These are phyloP conservation scores for Delphinus delphis DNA, from an alignment of 2,113 vertebrate genomes.

Conservation along the genomic window DNA sequence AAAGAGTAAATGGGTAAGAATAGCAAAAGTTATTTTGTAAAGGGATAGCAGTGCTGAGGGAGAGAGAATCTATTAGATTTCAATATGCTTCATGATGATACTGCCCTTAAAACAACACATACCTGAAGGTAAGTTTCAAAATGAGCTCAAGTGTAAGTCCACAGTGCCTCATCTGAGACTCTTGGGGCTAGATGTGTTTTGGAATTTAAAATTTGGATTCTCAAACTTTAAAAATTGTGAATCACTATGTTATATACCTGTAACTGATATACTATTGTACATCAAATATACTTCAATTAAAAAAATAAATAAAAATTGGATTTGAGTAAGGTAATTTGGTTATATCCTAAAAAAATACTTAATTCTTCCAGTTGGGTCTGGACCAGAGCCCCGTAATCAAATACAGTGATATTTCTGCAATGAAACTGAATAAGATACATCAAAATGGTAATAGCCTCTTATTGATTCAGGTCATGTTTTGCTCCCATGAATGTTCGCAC, in stretches of 20 bases:
- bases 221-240: neutral
- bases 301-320: neutral
- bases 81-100: neutral
- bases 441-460: neutral
- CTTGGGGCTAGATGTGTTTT: neutral
- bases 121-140: neutral
- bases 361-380: neutral
- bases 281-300: neutral
- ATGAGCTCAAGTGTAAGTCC: no score
- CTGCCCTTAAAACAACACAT: neutral
- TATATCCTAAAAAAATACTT: neutral
- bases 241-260: neutral
- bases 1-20: neutral
- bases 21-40: neutral
- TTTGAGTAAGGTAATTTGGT: neutral
- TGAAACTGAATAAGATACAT: neutral
- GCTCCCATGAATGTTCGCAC: neutral
- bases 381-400: neutral
- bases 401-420: neutral
- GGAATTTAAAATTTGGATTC: neutral
- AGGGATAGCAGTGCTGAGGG: neutral
- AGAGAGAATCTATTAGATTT: neutral
- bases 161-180: neutral
- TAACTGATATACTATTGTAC: neutral
- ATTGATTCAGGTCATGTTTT: neutral